Evolutionary conservation across 2,113 vertebrate species (phyloP).

Genomic region (Megaleporinus macrocephalus): DNA sequence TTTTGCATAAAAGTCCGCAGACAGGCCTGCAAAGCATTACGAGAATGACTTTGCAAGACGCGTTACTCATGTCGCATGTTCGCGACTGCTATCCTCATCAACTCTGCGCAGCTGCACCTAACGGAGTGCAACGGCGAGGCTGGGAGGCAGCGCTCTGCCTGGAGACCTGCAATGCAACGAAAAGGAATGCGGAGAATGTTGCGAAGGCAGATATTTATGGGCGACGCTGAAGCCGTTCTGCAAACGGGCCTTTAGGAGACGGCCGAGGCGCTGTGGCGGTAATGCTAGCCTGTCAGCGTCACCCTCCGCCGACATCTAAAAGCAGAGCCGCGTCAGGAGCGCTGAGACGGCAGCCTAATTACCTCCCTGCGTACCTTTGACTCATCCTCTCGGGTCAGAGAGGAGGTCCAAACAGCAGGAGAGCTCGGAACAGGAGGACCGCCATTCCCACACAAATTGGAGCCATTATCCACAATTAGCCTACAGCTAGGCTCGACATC

Average conservation of each 20-base stretch:
- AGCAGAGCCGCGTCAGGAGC: constrained; percentile 20
- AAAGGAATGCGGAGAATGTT: neutral
- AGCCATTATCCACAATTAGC: constrained; percentile 51
- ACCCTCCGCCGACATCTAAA: constrained; percentile 10
- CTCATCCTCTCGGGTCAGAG: constrained; percentile 3
- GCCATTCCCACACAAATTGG: constrained; percentile 48
- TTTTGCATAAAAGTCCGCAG: neutral
- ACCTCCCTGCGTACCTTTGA: constrained; percentile 22
- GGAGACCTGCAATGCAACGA: constrained; percentile 13
- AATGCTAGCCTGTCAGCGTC: constrained; percentile 28
- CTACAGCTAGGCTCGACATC: constrained; percentile 34
- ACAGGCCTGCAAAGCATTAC: neutral
- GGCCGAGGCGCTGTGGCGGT: neutral
- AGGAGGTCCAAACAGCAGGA: neutral
- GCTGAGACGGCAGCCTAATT: constrained; percentile 27
- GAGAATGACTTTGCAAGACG: neutral
- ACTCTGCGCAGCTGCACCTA: neutral
- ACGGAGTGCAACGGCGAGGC: neutral
- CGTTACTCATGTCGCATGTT: constrained; percentile 5
- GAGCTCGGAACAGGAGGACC: neutral
- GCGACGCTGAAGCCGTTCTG: neutral
- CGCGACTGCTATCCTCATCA: neutral
- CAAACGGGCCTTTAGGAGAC: constrained; percentile 7
- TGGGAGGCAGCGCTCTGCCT: neutral
- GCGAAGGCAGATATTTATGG: constrained; percentile 39